Conservation (phyloP, 2,113 vertebrate genomes). For the Bujurquina vittata region DNA sequence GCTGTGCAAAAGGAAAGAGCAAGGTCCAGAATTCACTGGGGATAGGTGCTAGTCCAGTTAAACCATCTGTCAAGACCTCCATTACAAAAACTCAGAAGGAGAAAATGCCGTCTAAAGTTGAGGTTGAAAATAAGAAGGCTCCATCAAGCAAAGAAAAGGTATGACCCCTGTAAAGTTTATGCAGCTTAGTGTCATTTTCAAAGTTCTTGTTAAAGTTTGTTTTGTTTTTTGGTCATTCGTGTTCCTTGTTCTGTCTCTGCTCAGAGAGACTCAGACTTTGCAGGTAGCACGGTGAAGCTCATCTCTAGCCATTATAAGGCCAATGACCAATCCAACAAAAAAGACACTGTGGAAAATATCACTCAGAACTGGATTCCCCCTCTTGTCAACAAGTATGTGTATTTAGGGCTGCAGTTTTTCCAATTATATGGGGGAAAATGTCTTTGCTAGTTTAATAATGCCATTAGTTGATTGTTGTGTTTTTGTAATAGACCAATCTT, state of each 20-base stretch:
- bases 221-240: neutral
- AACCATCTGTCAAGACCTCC: conserved; percentile 16
- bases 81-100: conserved; percentile 30
- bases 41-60: neutral
- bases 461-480: neutral
- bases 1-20: neutral
- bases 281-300: conserved; percentile 69
- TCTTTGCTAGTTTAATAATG: neutral
- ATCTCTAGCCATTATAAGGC: conserved; percentile 74
- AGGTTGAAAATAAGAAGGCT: neutral
- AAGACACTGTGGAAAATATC: neutral
- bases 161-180: neutral
- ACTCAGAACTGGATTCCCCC: conserved; percentile 9
- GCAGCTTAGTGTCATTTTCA: neutral
- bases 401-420: neutral
- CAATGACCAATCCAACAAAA: conserved; percentile 15
- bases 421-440: neutral
- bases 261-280: conserved; percentile 62
- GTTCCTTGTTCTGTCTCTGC: neutral
- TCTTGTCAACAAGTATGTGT: conserved; percentile 53
- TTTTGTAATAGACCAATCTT: conserved; percentile 58
- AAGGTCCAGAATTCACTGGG: conserved; percentile 16
- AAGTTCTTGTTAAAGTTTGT: neutral
- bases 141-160: conserved; percentile 63
- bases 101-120: neutral